Base-by-base conservation (phyloP, 92 coral and sea anemone species). In the Bergia puertoricense region DNA sequence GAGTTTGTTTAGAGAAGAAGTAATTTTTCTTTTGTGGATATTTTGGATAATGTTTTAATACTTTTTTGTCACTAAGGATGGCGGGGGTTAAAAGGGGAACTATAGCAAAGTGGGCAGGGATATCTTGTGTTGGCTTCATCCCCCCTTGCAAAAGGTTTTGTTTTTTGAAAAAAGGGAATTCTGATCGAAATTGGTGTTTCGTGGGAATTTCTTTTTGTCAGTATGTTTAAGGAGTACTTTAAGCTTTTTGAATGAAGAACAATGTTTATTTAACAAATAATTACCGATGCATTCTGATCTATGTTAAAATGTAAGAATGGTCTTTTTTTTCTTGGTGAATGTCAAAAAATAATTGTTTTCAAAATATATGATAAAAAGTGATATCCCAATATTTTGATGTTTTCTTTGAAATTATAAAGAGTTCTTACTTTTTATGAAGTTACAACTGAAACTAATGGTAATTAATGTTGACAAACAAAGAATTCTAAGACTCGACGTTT, bases 381-480 rank as follows among this genome's bases (percentile, higher is more conserved):
- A 80, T 80, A 80, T 80, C 67, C 85, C 72, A 80, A 80, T 81
- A 54, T 81, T 81, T 81, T 81, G 85, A 81, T 56, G 85, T 56
- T 81, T 81, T 81, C 85, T 81, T 81, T 56, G 85, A 81, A 81
- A 81, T 54, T 81, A 81, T 81, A 14, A 81, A 81, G 85, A 81
- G 4, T 81, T 81, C 44, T 81, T 80, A 46, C 51, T 46, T 46
- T 80, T 80, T 80, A 22, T 86, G 9, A 74, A 77, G 79, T 43
- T 57, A 7, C 51, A 46, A 46, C 51, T 46, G 51, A 46, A 46
- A 46, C 51, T 10, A 46, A 46, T 46, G 51, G 51, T 46, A 46
- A 46, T 43, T 30, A 30, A 30, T 30, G 30, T 30, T 30, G 30
- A 30, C 30, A 30, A 30, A 30, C 30, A 30, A 30, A 30, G 30